phyloP scores from a whole-genome alignment of 2,888 invertebrate species.

The Orchestes rusci region DNA sequence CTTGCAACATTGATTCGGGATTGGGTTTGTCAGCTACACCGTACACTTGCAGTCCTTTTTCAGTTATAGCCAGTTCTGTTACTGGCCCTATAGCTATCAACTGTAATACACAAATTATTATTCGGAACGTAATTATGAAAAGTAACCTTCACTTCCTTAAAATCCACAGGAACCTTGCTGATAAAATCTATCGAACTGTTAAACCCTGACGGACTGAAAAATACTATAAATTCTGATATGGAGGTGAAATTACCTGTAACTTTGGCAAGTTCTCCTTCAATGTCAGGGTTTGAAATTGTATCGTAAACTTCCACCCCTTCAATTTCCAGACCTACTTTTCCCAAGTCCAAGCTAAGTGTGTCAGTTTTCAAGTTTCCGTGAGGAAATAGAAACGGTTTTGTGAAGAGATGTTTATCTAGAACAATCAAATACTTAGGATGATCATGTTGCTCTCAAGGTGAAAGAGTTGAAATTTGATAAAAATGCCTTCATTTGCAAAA shows the following conservation, averaged over 20 bases:
- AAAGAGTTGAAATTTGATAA: too few relatives aligned
- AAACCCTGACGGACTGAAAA: constrained; percentile 55
- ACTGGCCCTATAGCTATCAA: constrained; percentile 53
- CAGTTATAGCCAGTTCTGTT: constrained; percentile 47
- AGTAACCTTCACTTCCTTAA: constrained; percentile 32
- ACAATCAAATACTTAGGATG: constrained; percentile 16
- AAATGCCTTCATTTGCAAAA: too few relatives aligned
- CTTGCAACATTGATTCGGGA: constrained; percentile 47
- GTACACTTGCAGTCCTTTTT: constrained; percentile 42
- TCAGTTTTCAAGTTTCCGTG: constrained; percentile 52
- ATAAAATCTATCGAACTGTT: constrained; percentile 45
- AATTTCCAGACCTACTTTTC: constrained; percentile 41
- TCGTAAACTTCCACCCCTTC: constrained; percentile 50
- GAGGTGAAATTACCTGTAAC: constrained; percentile 37
- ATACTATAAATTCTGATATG: constrained; percentile 49
- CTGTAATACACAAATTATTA: constrained; percentile 32
- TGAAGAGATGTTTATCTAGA: constrained; percentile 38
- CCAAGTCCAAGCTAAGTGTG: constrained; percentile 44
- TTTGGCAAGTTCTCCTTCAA: constrained; percentile 43
- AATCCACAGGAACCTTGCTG: constrained; percentile 32
- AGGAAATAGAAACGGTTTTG: constrained; percentile 48
- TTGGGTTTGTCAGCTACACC: constrained; percentile 49
- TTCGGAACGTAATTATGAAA: too few relatives aligned
- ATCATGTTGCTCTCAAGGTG: too few relatives aligned
- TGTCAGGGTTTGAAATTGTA: constrained; percentile 45